Base-by-base conservation (phyloP, 2,797 vertebrate genomes). In the Naso thynnoides region DNA sequence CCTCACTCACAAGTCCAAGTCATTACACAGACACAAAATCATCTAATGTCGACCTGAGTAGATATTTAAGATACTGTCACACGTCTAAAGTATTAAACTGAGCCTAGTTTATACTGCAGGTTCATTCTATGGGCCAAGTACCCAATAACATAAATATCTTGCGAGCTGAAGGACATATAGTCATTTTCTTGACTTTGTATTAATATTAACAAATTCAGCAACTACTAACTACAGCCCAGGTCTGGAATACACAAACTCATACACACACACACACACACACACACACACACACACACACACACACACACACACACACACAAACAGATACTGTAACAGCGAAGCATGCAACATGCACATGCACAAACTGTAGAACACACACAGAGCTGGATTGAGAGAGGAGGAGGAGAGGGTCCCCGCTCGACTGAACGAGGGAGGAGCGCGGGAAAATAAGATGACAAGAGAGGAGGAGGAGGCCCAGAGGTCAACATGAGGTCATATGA, bases 401-500 rank as follows among this genome's bases (percentile, higher is more conserved):
- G 90, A 91, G 91, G 86, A 92, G 92, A 90, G 83, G 83, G 41
- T 81, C 85, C 88, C 84, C 76, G 73, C 86, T 90, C 69, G 62
- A 88, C 86, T 88, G 81, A 91, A 88, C 79, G 76, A 87, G 91
- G 89, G 85, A 92, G 89, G 91, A 90, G 82, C 86, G 6, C 69
- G 41, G 86, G 86, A 78, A 82, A 89, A 87, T 82, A 89, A 90
- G 89, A 94, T 94, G 94, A 94, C 78, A 88, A 92, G 92, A 93
- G 90, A 93, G 90, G 65, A 76, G 79, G 93, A 93, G 93, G 93
- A 93, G 91, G 93, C 94, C 93, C 93, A 91, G 90, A 94, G 94
- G 93, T 95, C 93, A 94, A 92, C 91, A 94, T 94, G 93, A 95
- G 92, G 90, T 94, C 93, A 89, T 93, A 93, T 95, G 95, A 96